Evolutionary conservation across 2,113 vertebrate genomes (phyloP).

Genomic region (Perognathus longimembris): DNA sequence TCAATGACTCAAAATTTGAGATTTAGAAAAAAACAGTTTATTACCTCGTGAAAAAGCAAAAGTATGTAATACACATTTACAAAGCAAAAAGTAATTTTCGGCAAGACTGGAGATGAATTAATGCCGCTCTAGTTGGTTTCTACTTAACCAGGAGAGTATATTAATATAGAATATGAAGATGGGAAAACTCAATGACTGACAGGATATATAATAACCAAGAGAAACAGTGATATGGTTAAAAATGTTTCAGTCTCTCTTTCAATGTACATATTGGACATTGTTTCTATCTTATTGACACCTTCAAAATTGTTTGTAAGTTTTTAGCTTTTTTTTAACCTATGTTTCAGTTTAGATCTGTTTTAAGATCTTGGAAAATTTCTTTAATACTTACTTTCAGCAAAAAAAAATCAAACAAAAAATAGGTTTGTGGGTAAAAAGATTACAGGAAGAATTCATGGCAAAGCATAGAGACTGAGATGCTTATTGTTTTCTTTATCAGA

Average conservation of each 20-base stretch:
- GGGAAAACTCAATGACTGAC: not conserved
- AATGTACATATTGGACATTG: not conserved
- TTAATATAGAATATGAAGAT: not conserved
- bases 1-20: not conserved
- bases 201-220: not conserved
- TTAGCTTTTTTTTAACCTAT: not conserved
- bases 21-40: not conserved
- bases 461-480: not conserved
- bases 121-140: not conserved
- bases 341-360: not conserved
- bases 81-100: not conserved
- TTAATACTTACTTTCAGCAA: not conserved
- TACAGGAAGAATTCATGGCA: not conserved
- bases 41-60: not conserved
- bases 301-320: not conserved
- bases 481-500: not conserved
- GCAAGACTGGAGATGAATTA: not conserved
- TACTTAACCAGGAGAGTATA: not conserved
- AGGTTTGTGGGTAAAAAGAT: not conserved
- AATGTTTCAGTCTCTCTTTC: not conserved
- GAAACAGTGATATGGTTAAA: not conserved
- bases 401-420: not conserved
- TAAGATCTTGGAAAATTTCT: constrained; percentile 17
- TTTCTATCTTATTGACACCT: not conserved
- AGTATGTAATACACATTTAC: not conserved